Evolutionary conservation across 2,797 vertebrate genomes (phyloP).

Genomic region (Dromococcyx pavoninus): DNA sequence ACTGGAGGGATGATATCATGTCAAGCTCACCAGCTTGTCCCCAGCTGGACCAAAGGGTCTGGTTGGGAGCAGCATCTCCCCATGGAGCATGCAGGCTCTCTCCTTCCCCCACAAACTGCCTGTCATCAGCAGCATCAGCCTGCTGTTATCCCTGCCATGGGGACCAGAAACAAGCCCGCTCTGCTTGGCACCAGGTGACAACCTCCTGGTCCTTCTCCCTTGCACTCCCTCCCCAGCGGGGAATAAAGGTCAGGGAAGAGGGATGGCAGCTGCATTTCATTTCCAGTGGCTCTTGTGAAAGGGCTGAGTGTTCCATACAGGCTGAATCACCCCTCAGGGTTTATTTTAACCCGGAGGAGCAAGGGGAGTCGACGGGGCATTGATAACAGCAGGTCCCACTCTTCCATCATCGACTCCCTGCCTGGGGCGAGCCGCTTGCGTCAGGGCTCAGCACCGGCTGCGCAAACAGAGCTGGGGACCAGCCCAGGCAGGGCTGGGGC

Average conservation of each 20-base stretch:
- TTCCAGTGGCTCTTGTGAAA: background rate
- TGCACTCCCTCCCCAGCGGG: background rate
- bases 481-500: background rate
- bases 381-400: background rate
- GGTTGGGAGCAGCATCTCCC: background rate
- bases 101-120: background rate
- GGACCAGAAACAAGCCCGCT: background rate
- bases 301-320: background rate
- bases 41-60: background rate
- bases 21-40: rapidly evolving
- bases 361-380: background rate
- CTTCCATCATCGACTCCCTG: background rate
- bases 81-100: background rate
- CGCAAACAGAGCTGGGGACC: background rate
- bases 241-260: background rate
- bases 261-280: rapidly evolving
- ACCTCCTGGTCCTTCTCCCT: background rate
- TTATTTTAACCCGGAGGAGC: background rate
- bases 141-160: background rate
- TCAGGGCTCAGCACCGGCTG: background rate
- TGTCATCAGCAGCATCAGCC: rapidly evolving
- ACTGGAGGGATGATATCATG: background rate
- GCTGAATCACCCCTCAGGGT: background rate
- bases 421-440: background rate
- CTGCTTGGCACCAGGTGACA: background rate